Percentiles rank a stretch among this genome's conserved stretches.
These are phyloP conservation scores for Centropyge bicolor DNA, from an alignment of 2,797 vertebrate species.

Conservation along the genomic window DNA sequence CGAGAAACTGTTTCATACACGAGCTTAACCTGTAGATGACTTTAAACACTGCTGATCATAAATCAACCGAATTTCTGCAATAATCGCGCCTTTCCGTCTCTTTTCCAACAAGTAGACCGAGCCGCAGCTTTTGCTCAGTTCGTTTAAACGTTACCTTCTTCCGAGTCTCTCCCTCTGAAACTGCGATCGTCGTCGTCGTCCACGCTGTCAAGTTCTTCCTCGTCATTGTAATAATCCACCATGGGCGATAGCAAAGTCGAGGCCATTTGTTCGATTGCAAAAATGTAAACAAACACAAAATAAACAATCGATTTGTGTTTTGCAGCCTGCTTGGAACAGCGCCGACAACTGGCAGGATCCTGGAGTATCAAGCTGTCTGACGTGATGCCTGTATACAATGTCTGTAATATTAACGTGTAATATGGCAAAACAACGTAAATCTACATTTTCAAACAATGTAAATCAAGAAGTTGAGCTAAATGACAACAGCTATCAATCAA, in stretches of 20 bases:
- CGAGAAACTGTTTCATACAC: rapidly evolving
- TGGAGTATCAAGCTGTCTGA: conserved; percentile 30
- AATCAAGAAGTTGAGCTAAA: rapidly evolving
- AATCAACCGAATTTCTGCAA: not conserved
- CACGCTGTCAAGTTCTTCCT: conserved; percentile 95
- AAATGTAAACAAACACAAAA: conserved; percentile 83
- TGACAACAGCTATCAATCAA: rapidly evolving
- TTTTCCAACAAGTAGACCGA: conserved; percentile 71
- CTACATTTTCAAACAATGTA: rapidly evolving
- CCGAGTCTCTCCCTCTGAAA: conserved; percentile 94
- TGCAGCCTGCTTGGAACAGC: conserved; percentile 79
- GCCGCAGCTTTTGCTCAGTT: conserved; percentile 54
- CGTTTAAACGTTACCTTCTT: conserved; percentile 88
- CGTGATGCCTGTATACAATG: conserved; percentile 67
- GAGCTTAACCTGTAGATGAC: rapidly evolving
- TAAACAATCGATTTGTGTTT: conserved; percentile 84
- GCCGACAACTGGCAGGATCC: conserved; percentile 82
- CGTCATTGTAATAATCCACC: conserved; percentile 96
- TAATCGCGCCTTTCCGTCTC: conserved; percentile 48
- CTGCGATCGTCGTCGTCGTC: conserved; percentile 97
- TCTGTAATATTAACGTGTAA: not conserved
- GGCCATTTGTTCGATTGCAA: conserved; percentile 79
- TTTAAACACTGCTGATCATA: not conserved
- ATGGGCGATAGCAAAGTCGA: conserved; percentile 89
- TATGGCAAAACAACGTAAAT: not conserved